Percentiles rank a stretch among this genome's conserved stretches.
Conservation (phyloP, 2,797 vertebrate genomes). For the Prionace glauca region DNA sequence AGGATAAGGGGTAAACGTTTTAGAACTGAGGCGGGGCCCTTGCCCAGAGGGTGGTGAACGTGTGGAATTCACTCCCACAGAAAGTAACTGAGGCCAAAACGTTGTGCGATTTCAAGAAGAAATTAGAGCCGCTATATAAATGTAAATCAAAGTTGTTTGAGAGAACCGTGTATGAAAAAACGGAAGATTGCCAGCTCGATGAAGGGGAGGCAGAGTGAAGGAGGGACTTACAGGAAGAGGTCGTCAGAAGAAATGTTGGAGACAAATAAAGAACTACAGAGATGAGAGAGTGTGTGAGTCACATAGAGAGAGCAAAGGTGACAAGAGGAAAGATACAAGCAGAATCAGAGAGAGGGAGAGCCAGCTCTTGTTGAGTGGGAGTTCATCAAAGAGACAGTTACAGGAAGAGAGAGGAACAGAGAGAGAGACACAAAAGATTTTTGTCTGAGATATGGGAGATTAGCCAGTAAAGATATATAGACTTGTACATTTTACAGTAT, state of each 20-base stretch:
- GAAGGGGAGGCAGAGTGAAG: background rate
- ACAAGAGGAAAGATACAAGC: background rate
- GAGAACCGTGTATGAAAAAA: background rate
- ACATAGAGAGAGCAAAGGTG: background rate
- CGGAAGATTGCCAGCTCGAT: background rate
- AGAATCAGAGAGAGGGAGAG: background rate
- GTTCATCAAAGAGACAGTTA: slow-evolving; percentile 7
- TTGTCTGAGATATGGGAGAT: background rate
- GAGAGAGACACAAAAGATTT: background rate
- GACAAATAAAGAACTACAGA: background rate
- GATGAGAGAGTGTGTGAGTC: background rate
- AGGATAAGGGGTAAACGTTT: too few species aligned
- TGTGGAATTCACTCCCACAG: too few species aligned
- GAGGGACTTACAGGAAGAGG: slow-evolving; percentile 3
- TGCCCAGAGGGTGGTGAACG: too few species aligned
- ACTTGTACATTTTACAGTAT: background rate
- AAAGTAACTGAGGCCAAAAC: too few species aligned
- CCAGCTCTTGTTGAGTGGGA: background rate
- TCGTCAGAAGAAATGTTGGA: background rate
- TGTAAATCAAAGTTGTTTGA: background rate
- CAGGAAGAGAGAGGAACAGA: background rate
- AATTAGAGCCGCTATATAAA: background rate
- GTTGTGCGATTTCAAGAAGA: too few species aligned
- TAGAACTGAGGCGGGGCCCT: too few species aligned
- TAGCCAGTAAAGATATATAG: background rate